Evolutionary conservation across 2,113 vertebrate genomes (phyloP).

Genomic region (Heterocephalus glaber): DNA sequence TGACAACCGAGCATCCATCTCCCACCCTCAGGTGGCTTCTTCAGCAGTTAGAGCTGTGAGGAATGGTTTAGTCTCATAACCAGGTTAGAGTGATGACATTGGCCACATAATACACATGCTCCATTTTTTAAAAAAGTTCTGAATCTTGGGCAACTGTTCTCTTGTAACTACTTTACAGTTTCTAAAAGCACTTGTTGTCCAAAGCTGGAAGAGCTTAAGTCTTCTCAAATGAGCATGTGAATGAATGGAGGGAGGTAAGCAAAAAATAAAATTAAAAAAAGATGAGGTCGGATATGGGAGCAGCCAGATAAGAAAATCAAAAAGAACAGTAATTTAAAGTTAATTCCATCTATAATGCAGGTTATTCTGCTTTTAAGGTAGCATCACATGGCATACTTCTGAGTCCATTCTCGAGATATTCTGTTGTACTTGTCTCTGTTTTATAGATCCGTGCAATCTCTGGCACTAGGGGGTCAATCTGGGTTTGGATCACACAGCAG

Average conservation of each 20-base stretch:
- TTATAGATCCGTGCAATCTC: not conserved
- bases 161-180: no score
- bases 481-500: no score
- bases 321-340: constrained; percentile 94
- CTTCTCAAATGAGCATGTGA: no score
- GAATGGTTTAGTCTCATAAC: constrained; percentile 90
- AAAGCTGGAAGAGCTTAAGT: no score
- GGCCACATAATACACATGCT: constrained; percentile 91
- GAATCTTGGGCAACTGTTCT: no score
- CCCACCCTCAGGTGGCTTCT: constrained; percentile 87
- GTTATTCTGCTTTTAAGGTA: constrained; percentile 91
- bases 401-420: constrained; percentile 99
- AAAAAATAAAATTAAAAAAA: no score
- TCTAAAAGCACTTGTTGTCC: no score
- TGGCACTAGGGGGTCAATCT: constrained; percentile 85
- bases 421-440: constrained; percentile 85
- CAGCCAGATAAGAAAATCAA: no score
- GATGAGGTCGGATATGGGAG: no score
- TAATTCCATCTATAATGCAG: constrained; percentile 94
- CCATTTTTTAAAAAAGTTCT: no score
- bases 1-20: constrained; percentile 86
- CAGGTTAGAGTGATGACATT: constrained; percentile 91
- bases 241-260: no score
- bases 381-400: constrained; percentile 99
- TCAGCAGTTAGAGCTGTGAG: constrained; percentile 90